Conservation (phyloP, 64 coral and sea anemone species). For the Astreopora myriophthalma region DNA sequence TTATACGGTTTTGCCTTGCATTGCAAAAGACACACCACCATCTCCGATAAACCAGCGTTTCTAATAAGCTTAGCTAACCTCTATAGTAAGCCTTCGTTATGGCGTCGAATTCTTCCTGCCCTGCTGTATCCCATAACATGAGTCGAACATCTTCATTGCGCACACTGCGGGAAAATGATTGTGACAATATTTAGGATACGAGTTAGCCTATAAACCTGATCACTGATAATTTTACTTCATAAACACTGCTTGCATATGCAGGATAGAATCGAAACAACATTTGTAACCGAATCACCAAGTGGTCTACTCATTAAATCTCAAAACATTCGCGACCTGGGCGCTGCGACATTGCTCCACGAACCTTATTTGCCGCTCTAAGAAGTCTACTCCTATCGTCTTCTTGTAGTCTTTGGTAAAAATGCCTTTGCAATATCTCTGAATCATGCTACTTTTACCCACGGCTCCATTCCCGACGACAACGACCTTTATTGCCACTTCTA, state of each 20-base stretch:
- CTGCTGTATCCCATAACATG: conserved; percentile 99
- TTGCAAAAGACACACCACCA: not conserved
- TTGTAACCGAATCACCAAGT: conserved; percentile 19
- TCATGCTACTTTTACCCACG: conserved; percentile 99
- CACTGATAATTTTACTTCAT: not conserved
- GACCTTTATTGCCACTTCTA: conserved; percentile 97
- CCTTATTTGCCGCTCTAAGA: conserved; percentile 98
- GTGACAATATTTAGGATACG: not conserved
- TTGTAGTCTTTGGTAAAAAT: conserved; percentile 99
- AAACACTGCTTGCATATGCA: conserved; percentile 50
- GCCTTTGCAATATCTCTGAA: conserved; percentile 98
- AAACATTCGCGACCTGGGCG: not conserved
- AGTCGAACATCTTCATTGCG: conserved; percentile 88
- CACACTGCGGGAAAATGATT: conserved; percentile 51
- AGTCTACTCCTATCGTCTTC: conserved; percentile 99
- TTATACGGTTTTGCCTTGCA: not conserved
- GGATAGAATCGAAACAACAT: not conserved
- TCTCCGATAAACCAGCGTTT: not conserved
- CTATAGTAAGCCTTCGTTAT: conserved; percentile 98
- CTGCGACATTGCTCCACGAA: not conserved
- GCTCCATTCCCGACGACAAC: conserved; percentile 99
- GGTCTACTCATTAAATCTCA: not conserved
- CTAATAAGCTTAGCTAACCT: conserved; percentile 80
- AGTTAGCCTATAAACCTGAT: not conserved
- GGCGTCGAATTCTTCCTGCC: conserved; percentile 99